phyloP scores from a whole-genome alignment of 2,113 vertebrate species.

The Pluvianellus socialis region DNA sequence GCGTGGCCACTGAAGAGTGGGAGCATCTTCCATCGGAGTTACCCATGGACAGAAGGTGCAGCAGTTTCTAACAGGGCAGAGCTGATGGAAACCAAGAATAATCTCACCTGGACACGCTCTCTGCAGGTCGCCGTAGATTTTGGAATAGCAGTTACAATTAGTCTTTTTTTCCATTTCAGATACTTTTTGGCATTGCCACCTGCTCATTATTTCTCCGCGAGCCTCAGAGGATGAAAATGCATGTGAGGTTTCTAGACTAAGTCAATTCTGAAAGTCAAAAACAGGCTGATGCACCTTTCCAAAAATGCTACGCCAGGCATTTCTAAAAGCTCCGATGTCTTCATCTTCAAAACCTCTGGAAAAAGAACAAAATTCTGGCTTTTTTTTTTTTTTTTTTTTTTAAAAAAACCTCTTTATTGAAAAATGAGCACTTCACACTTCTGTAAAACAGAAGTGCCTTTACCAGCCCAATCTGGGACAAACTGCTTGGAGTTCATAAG shows the following conservation, averaged over 20 bases:
- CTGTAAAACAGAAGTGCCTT: not conserved
- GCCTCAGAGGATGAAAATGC: not conserved
- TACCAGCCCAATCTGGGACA: not conserved
- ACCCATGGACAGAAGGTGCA: rapidly evolving
- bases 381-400: not conserved
- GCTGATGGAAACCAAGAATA: not conserved
- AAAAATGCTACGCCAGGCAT: not conserved
- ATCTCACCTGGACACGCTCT: not conserved
- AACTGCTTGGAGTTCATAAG: not conserved
- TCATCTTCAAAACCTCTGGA: not conserved
- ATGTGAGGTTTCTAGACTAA: not conserved
- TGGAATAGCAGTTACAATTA: not conserved
- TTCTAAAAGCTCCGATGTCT: not conserved
- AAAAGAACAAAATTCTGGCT: not conserved
- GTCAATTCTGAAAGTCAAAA: not conserved
- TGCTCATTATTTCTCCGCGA: not conserved
- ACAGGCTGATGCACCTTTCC: not conserved
- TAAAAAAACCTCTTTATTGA: not conserved
- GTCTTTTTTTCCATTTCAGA: not conserved
- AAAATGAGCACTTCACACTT: not conserved
- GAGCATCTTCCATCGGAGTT: rapidly evolving
- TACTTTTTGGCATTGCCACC: not conserved
- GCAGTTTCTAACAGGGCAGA: rapidly evolving
- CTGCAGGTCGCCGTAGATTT: not conserved
- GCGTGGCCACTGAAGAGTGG: no score